These are phyloP conservation scores for Coendou prehensilis DNA, from an alignment of 2,797 vertebrate genomes.

Conservation along the genomic window DNA sequence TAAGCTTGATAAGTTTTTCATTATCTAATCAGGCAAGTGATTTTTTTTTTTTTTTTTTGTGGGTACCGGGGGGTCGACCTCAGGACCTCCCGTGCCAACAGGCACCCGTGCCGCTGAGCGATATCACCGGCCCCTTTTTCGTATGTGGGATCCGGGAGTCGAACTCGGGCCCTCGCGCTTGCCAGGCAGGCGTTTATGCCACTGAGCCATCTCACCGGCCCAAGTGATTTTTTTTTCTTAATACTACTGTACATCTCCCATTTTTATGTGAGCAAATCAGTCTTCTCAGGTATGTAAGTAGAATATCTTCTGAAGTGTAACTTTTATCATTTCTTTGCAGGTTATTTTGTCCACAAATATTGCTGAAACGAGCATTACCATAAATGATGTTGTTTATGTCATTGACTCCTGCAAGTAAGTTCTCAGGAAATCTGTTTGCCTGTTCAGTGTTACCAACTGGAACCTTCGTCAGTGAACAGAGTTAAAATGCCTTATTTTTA, in stretches of 20 bases:
- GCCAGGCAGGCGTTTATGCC: too few species aligned
- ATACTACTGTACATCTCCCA: not conserved
- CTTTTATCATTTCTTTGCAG: constrained; percentile 86
- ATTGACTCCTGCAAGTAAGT: constrained; percentile 99
- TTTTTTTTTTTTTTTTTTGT: not conserved
- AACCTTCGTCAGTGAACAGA: not conserved
- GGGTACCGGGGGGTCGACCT: not conserved
- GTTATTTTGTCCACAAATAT: constrained; percentile 98
- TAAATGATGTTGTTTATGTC: constrained; percentile 98
- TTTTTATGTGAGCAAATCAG: not conserved
- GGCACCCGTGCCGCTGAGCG: too few species aligned
- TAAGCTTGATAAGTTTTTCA: not conserved
- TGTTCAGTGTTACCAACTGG: not conserved
- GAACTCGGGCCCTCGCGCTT: too few species aligned
- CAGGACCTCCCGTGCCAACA: too few species aligned
- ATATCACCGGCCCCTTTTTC: too few species aligned
- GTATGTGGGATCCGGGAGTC: too few species aligned
- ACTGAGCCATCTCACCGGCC: too few species aligned
- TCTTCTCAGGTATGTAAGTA: not conserved
- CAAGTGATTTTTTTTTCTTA: not conserved
- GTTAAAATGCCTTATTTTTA: not conserved
- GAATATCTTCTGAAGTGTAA: constrained; percentile 5
- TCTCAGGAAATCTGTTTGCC: not conserved
- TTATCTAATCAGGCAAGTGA: not conserved
- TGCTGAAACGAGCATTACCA: constrained; percentile 98